A percentile compares a stretch with the other conserved stretches of the same genome.
These are phyloP conservation scores for Cyclophora albipunctata DNA, from an alignment of 2,888 invertebrate species.

Conservation along the genomic window DNA sequence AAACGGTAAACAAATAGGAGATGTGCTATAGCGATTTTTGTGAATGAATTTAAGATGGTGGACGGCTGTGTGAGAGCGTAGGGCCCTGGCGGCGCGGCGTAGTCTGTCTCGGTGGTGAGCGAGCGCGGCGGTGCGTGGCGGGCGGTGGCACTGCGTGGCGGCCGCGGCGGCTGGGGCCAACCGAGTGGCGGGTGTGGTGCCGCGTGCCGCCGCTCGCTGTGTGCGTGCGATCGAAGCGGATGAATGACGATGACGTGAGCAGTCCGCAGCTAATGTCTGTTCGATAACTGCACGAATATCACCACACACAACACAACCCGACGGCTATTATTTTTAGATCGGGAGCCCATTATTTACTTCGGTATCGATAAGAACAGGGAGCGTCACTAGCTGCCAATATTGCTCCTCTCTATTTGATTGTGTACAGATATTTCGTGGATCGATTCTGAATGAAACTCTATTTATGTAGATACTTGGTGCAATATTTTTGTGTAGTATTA, in stretches of 20 bases:
- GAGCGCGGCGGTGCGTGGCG: conserved; percentile 21
- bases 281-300: conserved; percentile 46
- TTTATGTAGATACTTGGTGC: conserved; percentile 1
- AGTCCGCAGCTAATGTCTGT: conserved; percentile 52
- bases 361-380: conserved; percentile 13
- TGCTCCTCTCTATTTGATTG: conserved; percentile 3
- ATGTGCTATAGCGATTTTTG: conserved; percentile 64
- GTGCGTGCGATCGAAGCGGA: conserved; percentile 65
- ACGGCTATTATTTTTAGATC: conserved; percentile 62
- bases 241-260: conserved; percentile 67
- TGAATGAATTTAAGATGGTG: conserved; percentile 75
- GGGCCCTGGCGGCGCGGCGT: conserved; percentile 30
- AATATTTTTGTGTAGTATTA: conserved; percentile 1
- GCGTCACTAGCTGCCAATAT: conserved; percentile 5
- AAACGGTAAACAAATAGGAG: conserved; percentile 67
- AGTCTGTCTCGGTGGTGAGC: conserved; percentile 36
- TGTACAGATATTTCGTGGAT: conserved; percentile 4
- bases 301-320: conserved; percentile 22
- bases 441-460: conserved; percentile 12
- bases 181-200: conserved; percentile 13
- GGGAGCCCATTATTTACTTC: conserved; percentile 23
- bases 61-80: conserved; percentile 50
- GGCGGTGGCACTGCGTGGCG: neutral
- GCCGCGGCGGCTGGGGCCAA: conserved; percentile 8
- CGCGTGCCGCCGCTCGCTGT: conserved; percentile 34